Conservation (phyloP, 1,140 invertebrate species). For the Coenobita brevimanus region DNA sequence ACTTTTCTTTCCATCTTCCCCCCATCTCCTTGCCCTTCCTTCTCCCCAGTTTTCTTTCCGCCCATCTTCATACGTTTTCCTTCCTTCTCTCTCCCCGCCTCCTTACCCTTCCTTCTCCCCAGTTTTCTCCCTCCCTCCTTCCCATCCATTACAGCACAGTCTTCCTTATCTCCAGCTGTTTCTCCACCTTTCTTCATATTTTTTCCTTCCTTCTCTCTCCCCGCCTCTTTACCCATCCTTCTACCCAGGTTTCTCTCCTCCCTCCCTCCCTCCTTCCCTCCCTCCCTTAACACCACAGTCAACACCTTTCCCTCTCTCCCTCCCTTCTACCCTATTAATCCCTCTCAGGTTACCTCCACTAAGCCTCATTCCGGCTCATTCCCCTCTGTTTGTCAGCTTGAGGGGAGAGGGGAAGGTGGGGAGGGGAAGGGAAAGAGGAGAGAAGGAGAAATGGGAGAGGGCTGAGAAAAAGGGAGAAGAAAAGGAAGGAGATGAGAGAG, state of each 20-base stretch:
- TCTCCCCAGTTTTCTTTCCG: not conserved
- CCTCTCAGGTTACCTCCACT: not conserved
- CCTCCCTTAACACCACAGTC: not conserved
- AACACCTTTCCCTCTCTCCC: not conserved
- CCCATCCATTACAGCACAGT: too few species aligned
- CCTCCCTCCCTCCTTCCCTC: constrained; percentile 25
- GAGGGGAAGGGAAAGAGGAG: not conserved
- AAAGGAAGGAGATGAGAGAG: too few species aligned
- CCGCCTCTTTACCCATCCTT: too few species aligned
- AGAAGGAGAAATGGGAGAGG: not conserved
- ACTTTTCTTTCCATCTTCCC: too few species aligned
- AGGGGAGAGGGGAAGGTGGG: not conserved
- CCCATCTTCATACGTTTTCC: not conserved
- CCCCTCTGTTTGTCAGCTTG: not conserved
- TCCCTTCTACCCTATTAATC: not conserved
- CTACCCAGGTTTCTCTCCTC: too few species aligned
- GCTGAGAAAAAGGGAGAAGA: not conserved
- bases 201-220: too few species aligned
- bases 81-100: too few species aligned
- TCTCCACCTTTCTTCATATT: too few species aligned
- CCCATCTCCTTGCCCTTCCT: too few species aligned
- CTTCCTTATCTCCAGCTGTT: too few species aligned
- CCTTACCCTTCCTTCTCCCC: too few species aligned
- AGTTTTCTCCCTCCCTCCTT: too few species aligned
- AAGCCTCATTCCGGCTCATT: not conserved